Evolutionary conservation across 1,140 invertebrate genomes (phyloP), one percentile per base, ranked within the genome.

Genomic region (Calephelis nemesis): DNA sequence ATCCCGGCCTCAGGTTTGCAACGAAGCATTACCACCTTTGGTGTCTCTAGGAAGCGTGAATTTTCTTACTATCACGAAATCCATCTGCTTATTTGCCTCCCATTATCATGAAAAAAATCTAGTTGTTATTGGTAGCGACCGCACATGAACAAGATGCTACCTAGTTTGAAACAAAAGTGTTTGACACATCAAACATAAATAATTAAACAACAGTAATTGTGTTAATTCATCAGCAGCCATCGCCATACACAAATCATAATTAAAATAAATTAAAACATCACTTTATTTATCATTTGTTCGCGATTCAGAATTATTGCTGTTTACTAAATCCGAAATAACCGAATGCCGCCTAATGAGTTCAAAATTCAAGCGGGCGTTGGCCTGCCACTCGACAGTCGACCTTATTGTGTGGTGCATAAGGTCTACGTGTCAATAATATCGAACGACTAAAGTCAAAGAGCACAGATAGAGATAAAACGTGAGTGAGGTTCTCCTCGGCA

Each of bases 361-460:
- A 83, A 88, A 86, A 88, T 85, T 82, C 76, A 73, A 68, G 69
- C 72, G 74, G 74, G 74, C 69, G 73, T 68, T 63, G 68, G 67
- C n/a, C 48, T 50, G 49, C 15, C 50, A 67, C 13, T 69, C 68
- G 62, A 90, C 73, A 75, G 68, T 12, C 62, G 19, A 71, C 81
- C 74, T 76, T 87, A 83, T 62, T 66, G 72, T 72, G 58, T 63
- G 40, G 19, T 63, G 60, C 40, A 75, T 75, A 66, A 73, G 74
- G 79, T 74, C 75, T 70, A 71, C 75, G 79, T 52, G n/a, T 13
- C 7, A 12, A 45, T 40, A 15, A 52, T 52, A 12, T 66, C 82
- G 79, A 12, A 82, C 84, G 85, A 79, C 66, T 78, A 77, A 82
- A 88, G 88, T 89, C 87, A 91, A 88, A 91, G 87, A 91, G 87